These are phyloP conservation scores for Strongylocentrotus purpuratus DNA, from an alignment of 35 echinoderm and acorn worm genomes.

Conservation along the genomic window DNA sequence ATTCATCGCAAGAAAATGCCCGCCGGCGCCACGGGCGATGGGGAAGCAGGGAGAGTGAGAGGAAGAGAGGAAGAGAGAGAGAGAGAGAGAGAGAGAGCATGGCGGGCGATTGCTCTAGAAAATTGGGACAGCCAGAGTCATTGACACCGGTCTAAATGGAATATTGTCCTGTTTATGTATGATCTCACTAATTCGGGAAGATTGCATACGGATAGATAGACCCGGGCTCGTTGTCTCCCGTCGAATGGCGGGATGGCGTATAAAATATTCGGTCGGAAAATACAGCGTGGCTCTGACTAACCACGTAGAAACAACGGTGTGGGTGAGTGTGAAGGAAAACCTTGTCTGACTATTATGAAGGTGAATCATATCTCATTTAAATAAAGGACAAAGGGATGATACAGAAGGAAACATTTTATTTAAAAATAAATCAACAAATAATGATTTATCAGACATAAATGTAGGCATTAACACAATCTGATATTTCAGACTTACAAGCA, in stretches of 20 bases:
- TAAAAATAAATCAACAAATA: neutral
- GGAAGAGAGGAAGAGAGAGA: neutral
- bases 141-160: constrained; percentile 41
- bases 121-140: constrained; percentile 35
- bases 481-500: no score
- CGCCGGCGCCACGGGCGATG: neutral
- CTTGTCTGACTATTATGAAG: neutral
- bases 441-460: neutral
- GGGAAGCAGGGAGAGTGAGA: neutral
- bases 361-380: constrained; percentile 3
- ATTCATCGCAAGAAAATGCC: neutral
- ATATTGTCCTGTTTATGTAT: constrained; percentile 44
- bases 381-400: neutral
- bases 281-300: neutral
- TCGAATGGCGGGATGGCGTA: neutral
- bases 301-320: neutral
- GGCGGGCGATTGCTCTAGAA: constrained; percentile 37
- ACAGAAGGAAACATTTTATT: neutral
- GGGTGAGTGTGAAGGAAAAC: neutral
- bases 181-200: constrained; percentile 40
- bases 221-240: neutral
- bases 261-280: constrained; percentile 16
- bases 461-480: no score
- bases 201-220: neutral
- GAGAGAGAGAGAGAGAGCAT: neutral